Conservation (phyloP, 2,888 invertebrate genomes). For the Odontocolon sp. region DNA sequence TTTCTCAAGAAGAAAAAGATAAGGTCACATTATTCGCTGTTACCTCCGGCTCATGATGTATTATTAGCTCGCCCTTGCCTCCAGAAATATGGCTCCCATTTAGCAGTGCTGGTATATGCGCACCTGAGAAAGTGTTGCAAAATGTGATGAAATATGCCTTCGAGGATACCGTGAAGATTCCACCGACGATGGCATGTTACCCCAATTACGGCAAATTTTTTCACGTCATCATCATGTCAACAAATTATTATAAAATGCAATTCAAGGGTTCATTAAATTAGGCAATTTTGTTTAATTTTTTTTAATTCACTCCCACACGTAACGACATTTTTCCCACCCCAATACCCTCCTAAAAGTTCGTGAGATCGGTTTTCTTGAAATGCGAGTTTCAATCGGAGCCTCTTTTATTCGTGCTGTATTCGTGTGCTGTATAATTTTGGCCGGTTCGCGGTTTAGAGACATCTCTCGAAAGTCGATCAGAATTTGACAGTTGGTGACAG, state of each 20-base stretch:
- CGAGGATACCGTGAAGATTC: constrained; percentile 43
- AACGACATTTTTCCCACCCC: too few relatives aligned
- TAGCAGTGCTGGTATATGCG: constrained; percentile 56
- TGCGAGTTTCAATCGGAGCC: too few relatives aligned
- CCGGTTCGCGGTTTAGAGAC: too few relatives aligned
- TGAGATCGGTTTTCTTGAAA: background rate
- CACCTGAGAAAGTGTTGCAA: constrained; percentile 61
- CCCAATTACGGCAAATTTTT: constrained; percentile 50
- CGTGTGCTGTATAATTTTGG: too few relatives aligned
- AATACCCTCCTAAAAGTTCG: background rate
- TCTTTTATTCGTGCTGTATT: too few relatives aligned
- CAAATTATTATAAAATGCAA: background rate
- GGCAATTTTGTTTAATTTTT: too few relatives aligned
- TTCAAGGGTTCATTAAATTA: too few relatives aligned
- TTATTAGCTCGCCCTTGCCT: constrained; percentile 40
- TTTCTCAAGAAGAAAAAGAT: constrained; percentile 46
- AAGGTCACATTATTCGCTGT: constrained; percentile 53
- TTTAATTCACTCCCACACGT: too few relatives aligned
- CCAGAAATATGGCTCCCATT: constrained; percentile 59
- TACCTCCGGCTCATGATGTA: constrained; percentile 49
- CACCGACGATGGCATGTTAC: constrained; percentile 37
- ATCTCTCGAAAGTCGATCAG: too few relatives aligned
- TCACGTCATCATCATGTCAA: background rate
- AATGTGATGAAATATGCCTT: constrained; percentile 57
- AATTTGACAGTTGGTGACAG: too few relatives aligned